A percentile compares a stretch with the other conserved stretches of the same genome.
Conservation (phyloP, 2,113 vertebrate genomes). For the Chaetura pelagica region DNA sequence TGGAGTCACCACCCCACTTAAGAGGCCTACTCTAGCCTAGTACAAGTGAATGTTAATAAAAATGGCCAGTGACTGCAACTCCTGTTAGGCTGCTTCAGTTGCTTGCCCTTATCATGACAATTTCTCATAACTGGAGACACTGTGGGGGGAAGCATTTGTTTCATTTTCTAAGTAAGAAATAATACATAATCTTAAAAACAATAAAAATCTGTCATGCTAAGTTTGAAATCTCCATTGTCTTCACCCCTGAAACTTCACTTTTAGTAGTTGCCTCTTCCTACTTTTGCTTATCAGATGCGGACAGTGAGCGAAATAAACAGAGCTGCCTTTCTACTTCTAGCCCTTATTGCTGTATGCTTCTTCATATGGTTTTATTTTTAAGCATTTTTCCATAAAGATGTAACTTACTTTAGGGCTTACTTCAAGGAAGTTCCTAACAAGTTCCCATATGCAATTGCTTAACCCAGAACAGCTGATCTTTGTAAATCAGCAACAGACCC, state of each 20-base stretch:
- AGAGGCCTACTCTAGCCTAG: not conserved
- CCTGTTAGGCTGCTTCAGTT: not conserved
- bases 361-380: slow-evolving; percentile 64
- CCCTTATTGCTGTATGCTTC: not conserved
- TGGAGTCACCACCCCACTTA: not conserved
- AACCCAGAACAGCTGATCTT: slow-evolving; percentile 53
- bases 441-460: slow-evolving; percentile 2
- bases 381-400: slow-evolving; percentile 32
- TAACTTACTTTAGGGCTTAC: slow-evolving; percentile 67
- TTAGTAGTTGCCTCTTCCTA: not conserved
- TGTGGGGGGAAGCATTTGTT: too few relatives aligned
- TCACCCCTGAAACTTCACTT: not conserved
- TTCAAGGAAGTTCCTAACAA: slow-evolving; percentile 46
- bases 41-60: not conserved
- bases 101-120: not conserved
- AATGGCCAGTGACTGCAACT: not conserved
- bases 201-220: not conserved
- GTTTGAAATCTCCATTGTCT: not conserved
- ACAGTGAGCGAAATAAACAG: not conserved
- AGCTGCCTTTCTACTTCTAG: not conserved
- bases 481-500: slow-evolving; percentile 44
- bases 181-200: not conserved
- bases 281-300: not conserved
- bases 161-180: too few relatives aligned
- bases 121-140: not conserved